Evolutionary conservation across 2,888 invertebrate species (phyloP).

Genomic region (Thysanoteuthis rhombus): DNA sequence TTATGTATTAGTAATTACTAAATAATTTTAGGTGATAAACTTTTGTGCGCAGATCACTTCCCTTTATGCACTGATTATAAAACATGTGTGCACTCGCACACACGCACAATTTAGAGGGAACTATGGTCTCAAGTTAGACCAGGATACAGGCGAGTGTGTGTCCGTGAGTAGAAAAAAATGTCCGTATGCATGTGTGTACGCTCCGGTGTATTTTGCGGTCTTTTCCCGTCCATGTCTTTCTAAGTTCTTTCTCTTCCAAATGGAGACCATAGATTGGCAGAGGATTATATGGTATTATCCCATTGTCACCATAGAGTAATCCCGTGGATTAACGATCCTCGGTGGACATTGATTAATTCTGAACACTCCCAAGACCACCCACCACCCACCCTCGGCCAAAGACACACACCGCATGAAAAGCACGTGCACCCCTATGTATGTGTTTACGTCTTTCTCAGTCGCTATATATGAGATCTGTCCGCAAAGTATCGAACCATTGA

Average conservation of each 20-base stretch:
- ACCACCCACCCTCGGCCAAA: neutral
- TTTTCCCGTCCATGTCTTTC: neutral
- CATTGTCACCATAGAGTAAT: constrained; percentile 12
- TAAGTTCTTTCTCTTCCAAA: neutral
- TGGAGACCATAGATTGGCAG: neutral
- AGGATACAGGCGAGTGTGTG: neutral
- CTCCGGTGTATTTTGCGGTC: neutral
- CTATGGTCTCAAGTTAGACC: neutral
- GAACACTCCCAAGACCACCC: neutral
- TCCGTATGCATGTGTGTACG: neutral
- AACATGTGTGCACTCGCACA: too few relatives aligned
- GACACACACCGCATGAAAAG: neutral
- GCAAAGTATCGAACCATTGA: too few relatives aligned
- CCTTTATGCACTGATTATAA: too few relatives aligned
- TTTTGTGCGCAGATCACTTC: too few relatives aligned
- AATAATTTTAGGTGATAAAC: too few relatives aligned
- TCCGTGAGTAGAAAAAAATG: neutral
- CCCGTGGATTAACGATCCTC: neutral
- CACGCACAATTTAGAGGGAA: too few relatives aligned
- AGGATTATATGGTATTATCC: neutral
- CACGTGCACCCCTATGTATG: neutral
- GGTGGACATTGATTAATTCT: neutral
- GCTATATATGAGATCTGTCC: too few relatives aligned
- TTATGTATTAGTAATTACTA: too few relatives aligned
- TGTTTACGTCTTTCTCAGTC: neutral